Evolutionary conservation across 1,140 invertebrate genomes (phyloP), one percentile per base, ranked within the genome.

Genomic region (Heliconius hermathena): DNA sequence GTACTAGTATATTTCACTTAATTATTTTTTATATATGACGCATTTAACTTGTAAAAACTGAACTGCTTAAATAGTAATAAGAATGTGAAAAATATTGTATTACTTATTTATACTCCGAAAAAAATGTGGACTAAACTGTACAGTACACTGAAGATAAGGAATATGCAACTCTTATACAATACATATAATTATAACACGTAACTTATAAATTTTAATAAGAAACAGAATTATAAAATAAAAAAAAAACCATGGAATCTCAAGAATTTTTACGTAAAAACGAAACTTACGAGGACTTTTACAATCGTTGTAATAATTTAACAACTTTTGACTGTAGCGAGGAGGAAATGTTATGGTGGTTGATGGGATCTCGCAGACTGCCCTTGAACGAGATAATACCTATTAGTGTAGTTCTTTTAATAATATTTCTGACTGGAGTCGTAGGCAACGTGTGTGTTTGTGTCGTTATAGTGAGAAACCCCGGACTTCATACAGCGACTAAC

Each of bases 381-480:
- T 84, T 96, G 41, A 93, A 85, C 6, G 95, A 95, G 79, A 95
- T 95, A 41, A 82, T 96, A 4, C 96, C 97, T 13, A 95, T 98
- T 73, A 98, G 96, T 60, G 93, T 98, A 22, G 95, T 98, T 8
- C 98, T 99, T 84, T 94, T 96, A 8, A 91, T 97, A 29, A 98
- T 99, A 73, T 98, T 99, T 83, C 89, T 99, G 11, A 97, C 97
- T 0, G 98, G 98, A 9, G 95, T 99, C 1, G 88, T 99, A 41
- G 99, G 99, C 2, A 99, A 99, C 90, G 90, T 98, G 26, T 96
- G 96, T 70, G 98, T 99, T 2, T 99, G 98, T 89, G 95, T 98
- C 33, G 98, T 99, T 1, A 99, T 99, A 76, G 95, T 97, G 4
- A 96, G 96, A 82, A 98, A 99, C 88, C 95, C 96, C 73, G 96